A percentile compares a stretch with the other conserved stretches of the same genome.
These are phyloP conservation scores for Vidua chalybeata DNA, from an alignment of 2,113 vertebrate species.

Conservation along the genomic window DNA sequence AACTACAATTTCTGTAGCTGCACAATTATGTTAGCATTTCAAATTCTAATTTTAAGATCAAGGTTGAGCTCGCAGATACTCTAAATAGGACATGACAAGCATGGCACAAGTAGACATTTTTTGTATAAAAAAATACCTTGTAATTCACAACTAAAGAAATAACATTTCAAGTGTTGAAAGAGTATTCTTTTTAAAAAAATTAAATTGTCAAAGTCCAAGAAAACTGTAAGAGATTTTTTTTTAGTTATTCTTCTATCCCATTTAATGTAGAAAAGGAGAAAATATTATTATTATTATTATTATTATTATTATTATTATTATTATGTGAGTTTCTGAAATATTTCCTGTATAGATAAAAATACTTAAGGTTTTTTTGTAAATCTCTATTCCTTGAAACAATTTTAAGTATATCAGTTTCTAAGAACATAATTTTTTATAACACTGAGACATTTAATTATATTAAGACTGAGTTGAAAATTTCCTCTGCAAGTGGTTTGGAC, in stretches of 20 bases:
- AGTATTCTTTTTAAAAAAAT: not conserved
- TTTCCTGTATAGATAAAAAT: not conserved
- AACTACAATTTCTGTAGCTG: not conserved
- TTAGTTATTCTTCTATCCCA: not conserved
- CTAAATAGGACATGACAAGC: not conserved
- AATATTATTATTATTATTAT: accelerated
- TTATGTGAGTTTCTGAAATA: not conserved
- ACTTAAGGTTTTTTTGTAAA: not conserved
- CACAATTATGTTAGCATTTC: not conserved
- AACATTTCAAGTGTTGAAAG: not conserved
- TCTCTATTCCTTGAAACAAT: not conserved
- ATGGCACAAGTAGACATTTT: not conserved
- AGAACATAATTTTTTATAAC: not conserved
- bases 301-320: no score
- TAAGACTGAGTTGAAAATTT: not conserved
- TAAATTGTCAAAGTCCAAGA: not conserved
- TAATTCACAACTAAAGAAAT: not conserved
- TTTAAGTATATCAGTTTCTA: not conserved
- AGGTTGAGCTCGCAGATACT: not conserved
- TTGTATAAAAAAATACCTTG: not conserved
- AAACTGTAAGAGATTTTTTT: not conserved
- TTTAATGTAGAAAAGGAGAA: not conserved
- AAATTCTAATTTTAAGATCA: not conserved
- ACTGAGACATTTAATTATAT: not conserved
- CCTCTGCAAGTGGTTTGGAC: not conserved